phyloP scores from a whole-genome alignment of 2,113 vertebrate species.

The Thomomys bottae region DNA sequence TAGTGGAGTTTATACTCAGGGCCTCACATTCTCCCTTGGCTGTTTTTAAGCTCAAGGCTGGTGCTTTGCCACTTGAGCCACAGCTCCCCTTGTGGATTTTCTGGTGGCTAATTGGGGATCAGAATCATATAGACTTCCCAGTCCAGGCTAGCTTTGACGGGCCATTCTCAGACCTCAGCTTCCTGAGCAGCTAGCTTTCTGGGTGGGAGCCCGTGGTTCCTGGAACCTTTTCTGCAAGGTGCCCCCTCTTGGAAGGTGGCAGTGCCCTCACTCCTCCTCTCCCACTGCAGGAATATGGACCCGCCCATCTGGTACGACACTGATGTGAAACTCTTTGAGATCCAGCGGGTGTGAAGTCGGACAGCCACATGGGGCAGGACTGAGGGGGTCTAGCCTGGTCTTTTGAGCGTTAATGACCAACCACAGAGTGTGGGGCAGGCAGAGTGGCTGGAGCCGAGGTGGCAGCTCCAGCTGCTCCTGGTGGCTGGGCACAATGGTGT shows the following conservation, averaged over 20 bases:
- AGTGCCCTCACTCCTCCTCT: fast-evolving
- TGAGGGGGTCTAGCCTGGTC: neutral
- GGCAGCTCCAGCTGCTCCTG: neutral
- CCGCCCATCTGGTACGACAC: slow-evolving; percentile 99
- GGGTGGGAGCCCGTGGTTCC: neutral
- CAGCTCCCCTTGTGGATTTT: too few relatives aligned
- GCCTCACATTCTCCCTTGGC: too few relatives aligned
- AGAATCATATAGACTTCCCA: too few relatives aligned
- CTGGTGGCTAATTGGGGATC: too few relatives aligned
- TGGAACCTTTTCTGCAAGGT: neutral
- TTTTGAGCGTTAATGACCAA: slow-evolving; percentile 78
- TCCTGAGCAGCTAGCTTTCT: too few relatives aligned
- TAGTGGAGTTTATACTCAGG: too few relatives aligned
- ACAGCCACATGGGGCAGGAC: neutral
- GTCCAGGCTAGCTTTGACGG: too few relatives aligned
- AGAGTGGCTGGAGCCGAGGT: neutral
- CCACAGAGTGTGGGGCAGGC: neutral
- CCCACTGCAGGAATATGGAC: slow-evolving; percentile 94
- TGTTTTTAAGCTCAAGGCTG: too few relatives aligned
- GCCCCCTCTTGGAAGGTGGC: neutral
- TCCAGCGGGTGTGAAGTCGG: slow-evolving; percentile 93
- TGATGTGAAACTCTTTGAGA: slow-evolving; percentile 98
- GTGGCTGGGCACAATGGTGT: neutral
- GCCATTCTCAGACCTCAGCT: too few relatives aligned
- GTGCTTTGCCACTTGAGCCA: too few relatives aligned